phyloP scores from a whole-genome alignment of 2,888 invertebrate genomes.

The Ophion ventricosus region DNA sequence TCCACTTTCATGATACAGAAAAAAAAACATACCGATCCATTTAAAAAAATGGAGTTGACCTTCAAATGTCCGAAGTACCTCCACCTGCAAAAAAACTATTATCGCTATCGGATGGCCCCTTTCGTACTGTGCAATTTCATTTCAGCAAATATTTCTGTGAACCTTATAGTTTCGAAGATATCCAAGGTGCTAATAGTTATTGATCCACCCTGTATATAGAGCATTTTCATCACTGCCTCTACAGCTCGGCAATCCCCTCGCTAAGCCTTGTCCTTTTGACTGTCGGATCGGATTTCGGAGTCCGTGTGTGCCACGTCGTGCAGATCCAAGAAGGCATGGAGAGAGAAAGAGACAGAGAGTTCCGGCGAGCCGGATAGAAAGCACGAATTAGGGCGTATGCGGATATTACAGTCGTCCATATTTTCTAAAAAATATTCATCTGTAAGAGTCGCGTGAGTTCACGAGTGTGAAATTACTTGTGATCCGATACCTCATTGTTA shows the following conservation, averaged over 20 bases:
- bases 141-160: no score
- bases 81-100: no score
- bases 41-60: no score
- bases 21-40: no score
- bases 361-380: conserved; percentile 4
- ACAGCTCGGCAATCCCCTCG: conserved; percentile 19
- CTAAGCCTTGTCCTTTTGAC: conserved; percentile 44
- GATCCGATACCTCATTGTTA: background rate
- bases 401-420: conserved; percentile 10
- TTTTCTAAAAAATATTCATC: conserved; percentile 4
- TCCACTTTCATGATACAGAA: no score
- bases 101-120: no score
- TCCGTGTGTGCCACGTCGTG: conserved; percentile 47
- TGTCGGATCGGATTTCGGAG: conserved; percentile 56
- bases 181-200: no score
- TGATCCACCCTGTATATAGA: no score
- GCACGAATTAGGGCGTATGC: conserved; percentile 23
- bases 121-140: no score
- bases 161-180: no score
- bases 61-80: no score
- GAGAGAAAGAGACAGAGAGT: background rate
- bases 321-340: conserved; percentile 10
- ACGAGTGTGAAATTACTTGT: background rate
- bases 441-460: background rate
- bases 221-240: conserved; percentile 5